A percentile compares a stretch with the other conserved stretches of the same genome.
These are phyloP conservation scores for Atopsyche davidsoni DNA, from an alignment of 1,140 invertebrate species.

Conservation along the genomic window DNA sequence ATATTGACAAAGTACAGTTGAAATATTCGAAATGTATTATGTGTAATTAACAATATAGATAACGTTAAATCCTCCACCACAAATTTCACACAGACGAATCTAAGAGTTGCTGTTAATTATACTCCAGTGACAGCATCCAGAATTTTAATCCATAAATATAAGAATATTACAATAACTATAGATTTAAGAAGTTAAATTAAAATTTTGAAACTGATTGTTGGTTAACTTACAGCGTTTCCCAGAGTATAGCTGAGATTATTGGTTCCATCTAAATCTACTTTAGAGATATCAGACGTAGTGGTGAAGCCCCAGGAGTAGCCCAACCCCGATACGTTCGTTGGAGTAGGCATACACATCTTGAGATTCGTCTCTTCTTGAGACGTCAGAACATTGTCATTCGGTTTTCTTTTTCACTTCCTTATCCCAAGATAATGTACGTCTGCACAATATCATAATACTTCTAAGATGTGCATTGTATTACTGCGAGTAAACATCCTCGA, in stretches of 20 bases:
- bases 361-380: slow-evolving; percentile 8
- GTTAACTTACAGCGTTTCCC: slow-evolving; percentile 42
- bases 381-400: slow-evolving; percentile 24
- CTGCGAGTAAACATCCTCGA: neutral
- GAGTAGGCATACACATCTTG: slow-evolving; percentile 51
- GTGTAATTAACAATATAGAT: too few species aligned
- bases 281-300: slow-evolving; percentile 43
- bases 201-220: too few species aligned
- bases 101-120: too few species aligned
- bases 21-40: too few species aligned
- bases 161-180: too few species aligned
- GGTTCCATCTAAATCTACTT: slow-evolving; percentile 45
- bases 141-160: too few species aligned
- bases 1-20: too few species aligned
- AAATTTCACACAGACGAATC: too few species aligned
- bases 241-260: slow-evolving; percentile 47
- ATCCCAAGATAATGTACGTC: neutral
- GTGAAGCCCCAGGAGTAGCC: slow-evolving; percentile 49
- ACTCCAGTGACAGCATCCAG: too few species aligned
- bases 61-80: too few species aligned
- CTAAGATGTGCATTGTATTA: slow-evolving; percentile 1
- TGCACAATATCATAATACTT: neutral
- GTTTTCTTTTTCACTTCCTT: too few species aligned
- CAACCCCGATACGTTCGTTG: slow-evolving; percentile 47
- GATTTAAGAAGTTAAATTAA: too few species aligned